phyloP scores from a whole-genome alignment of 2,113 vertebrate species.

The Bettongia penicillata region DNA sequence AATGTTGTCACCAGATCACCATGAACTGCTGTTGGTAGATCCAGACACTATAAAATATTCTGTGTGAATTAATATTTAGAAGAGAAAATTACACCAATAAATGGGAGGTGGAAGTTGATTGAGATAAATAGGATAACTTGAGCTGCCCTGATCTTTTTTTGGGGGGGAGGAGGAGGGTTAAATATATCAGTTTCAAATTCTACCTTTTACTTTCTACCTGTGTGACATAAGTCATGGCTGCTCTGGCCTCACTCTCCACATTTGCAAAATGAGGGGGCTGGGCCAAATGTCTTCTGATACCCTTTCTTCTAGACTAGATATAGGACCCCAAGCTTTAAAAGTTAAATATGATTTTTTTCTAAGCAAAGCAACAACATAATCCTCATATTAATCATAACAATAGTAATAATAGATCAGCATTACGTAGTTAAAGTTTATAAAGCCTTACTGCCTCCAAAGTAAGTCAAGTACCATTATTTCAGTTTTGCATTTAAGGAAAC shows the following conservation, averaged over 20 bases:
- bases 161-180: no score
- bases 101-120: no score
- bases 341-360: not conserved
- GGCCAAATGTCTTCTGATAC: no score
- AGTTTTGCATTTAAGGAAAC: not conserved
- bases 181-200: not conserved
- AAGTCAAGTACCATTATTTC: not conserved
- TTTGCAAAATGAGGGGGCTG: not conserved
- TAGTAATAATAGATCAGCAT: not conserved
- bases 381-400: not conserved
- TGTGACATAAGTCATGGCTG: not conserved
- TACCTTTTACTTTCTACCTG: not conserved
- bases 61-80: no score
- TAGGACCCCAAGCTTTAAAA: not conserved
- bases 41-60: no score
- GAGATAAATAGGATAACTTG: no score
- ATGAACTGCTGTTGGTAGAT: no score
- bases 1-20: no score
- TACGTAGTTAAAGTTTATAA: not conserved
- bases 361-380: not conserved
- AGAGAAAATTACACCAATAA: no score
- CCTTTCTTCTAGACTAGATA: not conserved
- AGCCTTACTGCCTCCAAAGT: not conserved
- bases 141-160: no score
- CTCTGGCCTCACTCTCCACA: not conserved